These are phyloP conservation scores for Scyliorhinus canicula DNA, from an alignment of 2,797 vertebrate genomes.

Conservation along the genomic window DNA sequence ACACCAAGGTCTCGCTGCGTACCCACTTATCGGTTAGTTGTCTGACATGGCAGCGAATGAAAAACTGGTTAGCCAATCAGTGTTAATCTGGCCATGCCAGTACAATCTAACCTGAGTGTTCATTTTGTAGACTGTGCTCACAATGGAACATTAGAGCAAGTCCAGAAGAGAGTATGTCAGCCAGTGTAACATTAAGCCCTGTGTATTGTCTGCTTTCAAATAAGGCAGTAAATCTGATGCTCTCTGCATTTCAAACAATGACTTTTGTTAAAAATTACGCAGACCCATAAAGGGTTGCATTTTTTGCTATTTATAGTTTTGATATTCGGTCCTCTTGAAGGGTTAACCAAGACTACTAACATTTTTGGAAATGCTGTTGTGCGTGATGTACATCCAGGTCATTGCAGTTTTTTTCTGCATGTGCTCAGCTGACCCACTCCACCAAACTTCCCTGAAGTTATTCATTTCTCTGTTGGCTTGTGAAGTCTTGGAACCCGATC, in stretches of 20 bases:
- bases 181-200: neutral
- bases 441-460: neutral
- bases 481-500: neutral
- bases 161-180: neutral
- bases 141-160: neutral
- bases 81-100: neutral
- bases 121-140: neutral
- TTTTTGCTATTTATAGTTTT: too few relatives aligned
- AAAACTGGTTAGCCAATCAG: too few relatives aligned
- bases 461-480: neutral
- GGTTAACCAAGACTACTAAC: neutral
- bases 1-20: too few relatives aligned
- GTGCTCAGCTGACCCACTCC: constrained; percentile 21
- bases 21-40: neutral
- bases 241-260: neutral
- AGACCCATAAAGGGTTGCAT: neutral
- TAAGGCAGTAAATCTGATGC: too few relatives aligned
- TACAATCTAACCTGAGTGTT: neutral
- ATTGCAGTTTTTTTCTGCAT: neutral
- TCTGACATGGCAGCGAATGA: neutral
- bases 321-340: neutral
- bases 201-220: neutral
- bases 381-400: neutral
- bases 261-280: neutral
- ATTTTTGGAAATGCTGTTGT: neutral